These are phyloP conservation scores for Umimayanthus kanabou DNA, from an alignment of 92 coral and sea anemone species.

Conservation along the genomic window DNA sequence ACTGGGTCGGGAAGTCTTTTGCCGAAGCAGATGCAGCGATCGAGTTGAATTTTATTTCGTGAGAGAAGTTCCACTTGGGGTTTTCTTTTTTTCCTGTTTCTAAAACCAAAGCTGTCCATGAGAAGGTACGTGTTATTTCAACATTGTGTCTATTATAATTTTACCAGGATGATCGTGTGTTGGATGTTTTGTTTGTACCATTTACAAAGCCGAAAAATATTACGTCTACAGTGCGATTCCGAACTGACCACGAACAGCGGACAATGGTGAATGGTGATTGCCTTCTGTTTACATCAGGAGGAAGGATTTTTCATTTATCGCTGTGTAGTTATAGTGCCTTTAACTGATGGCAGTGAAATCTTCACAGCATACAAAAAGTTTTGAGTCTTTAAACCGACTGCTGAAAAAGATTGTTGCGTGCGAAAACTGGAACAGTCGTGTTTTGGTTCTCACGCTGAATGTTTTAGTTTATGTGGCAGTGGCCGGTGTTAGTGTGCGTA, in stretches of 20 bases:
- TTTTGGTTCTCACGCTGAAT: too few species aligned
- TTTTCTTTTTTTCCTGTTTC: constrained; percentile 24
- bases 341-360: constrained; percentile 1
- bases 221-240: neutral
- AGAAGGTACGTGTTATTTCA: constrained; percentile 7
- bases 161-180: neutral
- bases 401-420: neutral
- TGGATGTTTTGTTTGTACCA: neutral
- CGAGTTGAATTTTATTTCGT: neutral
- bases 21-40: neutral
- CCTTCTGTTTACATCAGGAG: constrained; percentile 35
- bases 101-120: neutral
- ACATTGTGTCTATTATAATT: neutral
- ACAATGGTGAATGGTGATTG: neutral
- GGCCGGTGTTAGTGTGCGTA: too few species aligned
- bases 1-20: neutral
- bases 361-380: neutral
- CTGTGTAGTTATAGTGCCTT: neutral
- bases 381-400: neutral
- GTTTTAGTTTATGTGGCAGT: too few species aligned
- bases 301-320: neutral
- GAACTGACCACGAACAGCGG: neutral
- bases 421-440: neutral
- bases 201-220: neutral
- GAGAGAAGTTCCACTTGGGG: neutral